phyloP scores from a whole-genome alignment of 2,113 vertebrate genomes.

The Elephas maximus region DNA sequence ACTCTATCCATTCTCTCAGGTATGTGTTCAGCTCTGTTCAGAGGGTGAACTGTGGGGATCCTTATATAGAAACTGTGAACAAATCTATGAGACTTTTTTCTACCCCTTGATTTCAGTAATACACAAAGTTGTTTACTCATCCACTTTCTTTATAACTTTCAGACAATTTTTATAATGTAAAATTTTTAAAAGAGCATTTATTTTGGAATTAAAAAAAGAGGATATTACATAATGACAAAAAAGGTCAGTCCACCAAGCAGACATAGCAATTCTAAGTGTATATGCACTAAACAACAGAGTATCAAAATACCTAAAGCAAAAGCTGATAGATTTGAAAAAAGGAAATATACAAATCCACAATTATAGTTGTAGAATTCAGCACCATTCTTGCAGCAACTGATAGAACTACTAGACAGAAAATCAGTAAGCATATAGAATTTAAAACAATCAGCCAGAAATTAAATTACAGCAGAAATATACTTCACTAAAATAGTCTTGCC shows the following conservation, averaged over 20 bases:
- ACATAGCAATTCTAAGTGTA: background rate
- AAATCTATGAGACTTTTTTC: background rate
- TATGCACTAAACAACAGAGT: background rate
- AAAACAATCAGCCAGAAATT: background rate
- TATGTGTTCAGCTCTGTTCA: slow-evolving; percentile 66
- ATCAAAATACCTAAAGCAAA: background rate
- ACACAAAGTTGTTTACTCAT: background rate
- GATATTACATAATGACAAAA: background rate
- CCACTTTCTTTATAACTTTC: background rate
- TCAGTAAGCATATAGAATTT: background rate
- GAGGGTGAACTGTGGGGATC: rapidly evolving
- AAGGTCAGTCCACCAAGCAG: background rate
- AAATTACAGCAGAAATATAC: background rate
- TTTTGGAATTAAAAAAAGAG: background rate
- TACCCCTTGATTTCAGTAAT: background rate
- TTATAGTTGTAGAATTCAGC: background rate
- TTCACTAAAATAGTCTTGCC: background rate
- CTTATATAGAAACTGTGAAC: background rate
- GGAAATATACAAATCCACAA: background rate
- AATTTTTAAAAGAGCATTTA: background rate
- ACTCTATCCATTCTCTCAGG: slow-evolving; percentile 94
- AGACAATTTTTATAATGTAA: background rate
- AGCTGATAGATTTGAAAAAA: background rate
- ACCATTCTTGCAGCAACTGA: background rate
- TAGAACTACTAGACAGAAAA: background rate